Evolutionary conservation across 2,113 vertebrate species (phyloP).

Genomic region (Sitta europaea): DNA sequence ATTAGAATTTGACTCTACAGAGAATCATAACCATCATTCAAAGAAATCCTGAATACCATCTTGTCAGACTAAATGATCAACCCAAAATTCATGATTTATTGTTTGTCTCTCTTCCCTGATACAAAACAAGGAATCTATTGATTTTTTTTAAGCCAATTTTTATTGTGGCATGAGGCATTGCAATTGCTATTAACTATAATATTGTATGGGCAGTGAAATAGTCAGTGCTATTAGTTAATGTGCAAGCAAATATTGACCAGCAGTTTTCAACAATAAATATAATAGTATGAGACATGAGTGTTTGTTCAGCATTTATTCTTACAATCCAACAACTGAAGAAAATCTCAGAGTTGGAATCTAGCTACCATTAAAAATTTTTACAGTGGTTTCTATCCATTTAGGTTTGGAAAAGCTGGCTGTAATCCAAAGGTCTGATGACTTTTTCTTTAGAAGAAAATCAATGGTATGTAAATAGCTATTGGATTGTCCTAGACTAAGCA

Average conservation of each 20-base stretch:
- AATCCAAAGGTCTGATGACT: neutral
- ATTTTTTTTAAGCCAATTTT: constrained; percentile 63
- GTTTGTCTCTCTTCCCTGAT: constrained; percentile 55
- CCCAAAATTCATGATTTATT: constrained; percentile 51
- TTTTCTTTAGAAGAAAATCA: constrained; percentile 3
- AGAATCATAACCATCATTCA: constrained; percentile 26
- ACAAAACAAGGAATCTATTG: constrained; percentile 56
- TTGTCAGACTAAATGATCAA: constrained; percentile 52
- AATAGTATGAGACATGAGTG: constrained; percentile 25
- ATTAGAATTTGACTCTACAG: neutral
- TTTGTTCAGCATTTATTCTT: constrained; percentile 62
- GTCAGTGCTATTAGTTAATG: constrained; percentile 75
- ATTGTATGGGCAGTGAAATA: constrained; percentile 72
- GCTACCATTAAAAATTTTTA: neutral
- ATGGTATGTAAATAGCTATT: constrained; percentile 11
- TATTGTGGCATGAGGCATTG: constrained; percentile 51
- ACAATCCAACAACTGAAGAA: constrained; percentile 33
- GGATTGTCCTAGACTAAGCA: neutral
- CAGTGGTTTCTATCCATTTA: neutral
- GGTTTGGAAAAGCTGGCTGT: neutral
- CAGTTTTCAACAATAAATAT: constrained; percentile 71
- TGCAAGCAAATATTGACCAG: constrained; percentile 74
- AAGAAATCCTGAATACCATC: constrained; percentile 13
- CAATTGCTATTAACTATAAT: constrained; percentile 74
- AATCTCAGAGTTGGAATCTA: neutral